phyloP scores from a whole-genome alignment of 2,797 vertebrate species.

The Cossypha dichroa region DNA sequence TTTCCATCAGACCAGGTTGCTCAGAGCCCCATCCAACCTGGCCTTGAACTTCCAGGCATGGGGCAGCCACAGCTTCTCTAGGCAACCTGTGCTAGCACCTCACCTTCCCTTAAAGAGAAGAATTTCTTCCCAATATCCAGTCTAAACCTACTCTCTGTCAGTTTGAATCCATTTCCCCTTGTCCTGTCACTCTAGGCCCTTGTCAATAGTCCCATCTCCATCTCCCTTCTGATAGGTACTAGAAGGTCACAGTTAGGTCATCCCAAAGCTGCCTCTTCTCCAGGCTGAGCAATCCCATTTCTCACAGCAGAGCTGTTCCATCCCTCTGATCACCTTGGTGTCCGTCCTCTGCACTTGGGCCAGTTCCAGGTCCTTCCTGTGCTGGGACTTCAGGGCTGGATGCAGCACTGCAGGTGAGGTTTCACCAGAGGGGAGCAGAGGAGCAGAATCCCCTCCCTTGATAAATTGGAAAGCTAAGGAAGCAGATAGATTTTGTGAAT shows the following conservation, averaged over 20 bases:
- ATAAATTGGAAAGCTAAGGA: not conserved
- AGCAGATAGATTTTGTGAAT: not conserved
- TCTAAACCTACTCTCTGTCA: not conserved
- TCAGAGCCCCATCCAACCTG: not conserved
- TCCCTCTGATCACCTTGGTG: not conserved
- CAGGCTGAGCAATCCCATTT: not conserved
- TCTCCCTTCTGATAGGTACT: not conserved
- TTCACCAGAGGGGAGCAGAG: not conserved
- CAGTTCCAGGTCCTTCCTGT: not conserved
- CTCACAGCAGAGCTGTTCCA: not conserved
- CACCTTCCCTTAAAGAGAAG: too few relatives aligned
- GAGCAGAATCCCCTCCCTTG: not conserved
- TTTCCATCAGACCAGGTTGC: not conserved
- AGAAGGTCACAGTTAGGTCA: too few relatives aligned
- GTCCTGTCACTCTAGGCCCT: not conserved
- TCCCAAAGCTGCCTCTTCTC: not conserved
- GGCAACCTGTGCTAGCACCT: not conserved
- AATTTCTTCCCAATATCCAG: not conserved
- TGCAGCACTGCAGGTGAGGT: not conserved
- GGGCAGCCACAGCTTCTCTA: not conserved
- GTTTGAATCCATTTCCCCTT: not conserved
- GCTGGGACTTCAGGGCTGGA: not conserved
- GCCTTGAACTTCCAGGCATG: not conserved
- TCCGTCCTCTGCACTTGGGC: not conserved
- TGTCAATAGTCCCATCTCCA: not conserved